Evolutionary conservation across 2,888 invertebrate genomes (phyloP).

Genomic region (Zygothrica quintamaculata): DNA sequence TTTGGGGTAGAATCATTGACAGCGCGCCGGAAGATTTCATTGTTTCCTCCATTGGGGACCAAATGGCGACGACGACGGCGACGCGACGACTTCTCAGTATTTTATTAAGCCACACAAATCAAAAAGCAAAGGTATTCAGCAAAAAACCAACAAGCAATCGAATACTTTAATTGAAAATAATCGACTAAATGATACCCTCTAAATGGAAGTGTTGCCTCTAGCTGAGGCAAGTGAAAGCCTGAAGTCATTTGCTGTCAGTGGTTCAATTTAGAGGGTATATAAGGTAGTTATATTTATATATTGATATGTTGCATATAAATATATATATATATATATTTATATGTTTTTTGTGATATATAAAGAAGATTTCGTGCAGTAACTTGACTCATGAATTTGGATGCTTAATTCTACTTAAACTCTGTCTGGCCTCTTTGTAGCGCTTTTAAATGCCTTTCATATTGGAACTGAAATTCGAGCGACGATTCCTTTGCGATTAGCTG

Average conservation of each 20-base stretch:
- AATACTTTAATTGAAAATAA: too few species aligned
- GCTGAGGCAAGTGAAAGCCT: too few species aligned
- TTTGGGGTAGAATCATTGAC: constrained; percentile 77
- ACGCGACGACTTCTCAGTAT: constrained; percentile 72
- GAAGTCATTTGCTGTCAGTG: too few species aligned
- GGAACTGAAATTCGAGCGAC: constrained; percentile 55
- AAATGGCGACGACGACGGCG: constrained; percentile 46
- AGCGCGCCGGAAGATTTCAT: constrained; percentile 79
- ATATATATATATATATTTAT: constrained; percentile 18
- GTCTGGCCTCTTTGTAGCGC: constrained; percentile 56
- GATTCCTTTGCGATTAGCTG: constrained; percentile 69
- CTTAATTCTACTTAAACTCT: constrained; percentile 76
- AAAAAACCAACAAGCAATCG: constrained; percentile 9
- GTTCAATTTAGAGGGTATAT: too few species aligned
- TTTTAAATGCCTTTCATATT: constrained; percentile 62
- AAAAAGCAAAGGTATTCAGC: constrained; percentile 59
- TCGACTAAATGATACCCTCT: too few species aligned
- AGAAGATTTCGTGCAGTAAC: constrained; percentile 65
- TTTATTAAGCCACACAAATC: constrained; percentile 81
- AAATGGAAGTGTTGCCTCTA: too few species aligned
- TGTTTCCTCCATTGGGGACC: constrained; percentile 75
- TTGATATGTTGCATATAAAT: constrained; percentile 14
- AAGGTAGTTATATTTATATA: constrained; percentile 2
- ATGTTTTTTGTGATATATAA: constrained; percentile 32
- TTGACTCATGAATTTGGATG: constrained; percentile 80